Evolutionary conservation across 2,797 vertebrate species (phyloP).

Genomic region (Dromococcyx pavoninus): DNA sequence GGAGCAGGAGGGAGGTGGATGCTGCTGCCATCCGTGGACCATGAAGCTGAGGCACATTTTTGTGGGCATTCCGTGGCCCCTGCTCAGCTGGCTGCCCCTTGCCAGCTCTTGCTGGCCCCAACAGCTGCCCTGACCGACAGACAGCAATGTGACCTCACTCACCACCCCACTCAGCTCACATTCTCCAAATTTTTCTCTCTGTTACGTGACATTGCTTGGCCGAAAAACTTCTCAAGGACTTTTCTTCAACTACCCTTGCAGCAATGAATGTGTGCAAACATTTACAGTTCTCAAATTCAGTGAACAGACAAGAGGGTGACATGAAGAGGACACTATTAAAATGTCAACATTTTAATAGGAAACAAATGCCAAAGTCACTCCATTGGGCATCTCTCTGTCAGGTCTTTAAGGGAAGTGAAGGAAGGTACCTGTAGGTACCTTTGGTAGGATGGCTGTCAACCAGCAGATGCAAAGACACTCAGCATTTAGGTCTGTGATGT

Average conservation of each 20-base stretch:
- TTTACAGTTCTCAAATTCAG: not conserved
- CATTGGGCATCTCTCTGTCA: not conserved
- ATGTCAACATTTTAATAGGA: not conserved
- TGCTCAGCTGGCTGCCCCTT: not conserved
- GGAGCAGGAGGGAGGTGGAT: not conserved
- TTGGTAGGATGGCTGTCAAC: not conserved
- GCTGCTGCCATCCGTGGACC: not conserved
- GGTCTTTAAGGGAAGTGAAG: not conserved
- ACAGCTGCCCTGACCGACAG: not conserved
- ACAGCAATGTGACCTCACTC: fast-evolving
- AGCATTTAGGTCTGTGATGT: not conserved
- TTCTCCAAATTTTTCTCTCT: not conserved
- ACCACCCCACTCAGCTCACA: not conserved
- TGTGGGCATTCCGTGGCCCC: not conserved
- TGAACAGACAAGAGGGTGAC: not conserved
- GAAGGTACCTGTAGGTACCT: not conserved
- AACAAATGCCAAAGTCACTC: not conserved
- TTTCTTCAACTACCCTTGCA: not conserved
- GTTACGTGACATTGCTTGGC: not conserved
- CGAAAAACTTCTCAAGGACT: not conserved
- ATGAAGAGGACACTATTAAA: not conserved
- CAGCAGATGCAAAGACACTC: not conserved
- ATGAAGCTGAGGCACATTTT: fast-evolving
- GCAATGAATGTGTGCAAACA: not conserved
- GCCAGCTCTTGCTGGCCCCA: not conserved